phyloP scores from a whole-genome alignment of 2,797 vertebrate species.

The Odontamblyopus lacepedii region DNA sequence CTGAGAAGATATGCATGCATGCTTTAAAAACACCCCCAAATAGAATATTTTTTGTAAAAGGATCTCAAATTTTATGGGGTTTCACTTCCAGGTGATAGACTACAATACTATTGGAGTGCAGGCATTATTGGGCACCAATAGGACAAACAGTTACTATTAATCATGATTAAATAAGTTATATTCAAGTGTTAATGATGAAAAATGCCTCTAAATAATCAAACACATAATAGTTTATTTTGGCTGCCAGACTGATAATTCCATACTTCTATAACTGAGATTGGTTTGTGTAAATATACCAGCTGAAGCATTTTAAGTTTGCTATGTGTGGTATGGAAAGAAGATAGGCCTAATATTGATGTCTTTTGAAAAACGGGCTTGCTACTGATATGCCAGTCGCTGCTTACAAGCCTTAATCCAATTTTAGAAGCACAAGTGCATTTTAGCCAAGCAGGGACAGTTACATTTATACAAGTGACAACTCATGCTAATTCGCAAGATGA shows the following conservation, averaged over 20 bases:
- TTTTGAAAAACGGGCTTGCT: slow-evolving; percentile 67
- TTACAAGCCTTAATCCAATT: slow-evolving; percentile 76
- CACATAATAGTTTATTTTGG: slow-evolving; percentile 37
- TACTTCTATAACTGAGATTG: slow-evolving; percentile 43
- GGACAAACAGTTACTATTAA: neutral
- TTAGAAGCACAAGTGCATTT: slow-evolving; percentile 72
- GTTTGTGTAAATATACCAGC: slow-evolving; percentile 58
- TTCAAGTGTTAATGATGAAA: slow-evolving; percentile 5
- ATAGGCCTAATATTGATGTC: slow-evolving; percentile 73
- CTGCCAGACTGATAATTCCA: slow-evolving; percentile 47
- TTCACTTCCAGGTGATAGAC: neutral
- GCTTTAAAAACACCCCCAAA: neutral
- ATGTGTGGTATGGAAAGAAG: slow-evolving; percentile 71
- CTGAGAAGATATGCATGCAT: neutral
- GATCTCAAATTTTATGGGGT: neutral
- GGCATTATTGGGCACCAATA: slow-evolving; percentile 5
- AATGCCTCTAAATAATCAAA: slow-evolving; percentile 15
- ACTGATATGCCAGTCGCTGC: slow-evolving; percentile 74
- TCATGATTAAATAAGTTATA: slow-evolving; percentile 11
- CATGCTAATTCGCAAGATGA: slow-evolving; percentile 19
- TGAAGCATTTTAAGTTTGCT: slow-evolving; percentile 64
- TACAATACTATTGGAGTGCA: neutral
- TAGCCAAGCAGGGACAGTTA: slow-evolving; percentile 46
- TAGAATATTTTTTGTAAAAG: neutral
- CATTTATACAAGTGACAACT: slow-evolving; percentile 49